phyloP scores from a whole-genome alignment of 2,797 vertebrate species.

The Bucorvus abyssinicus region DNA sequence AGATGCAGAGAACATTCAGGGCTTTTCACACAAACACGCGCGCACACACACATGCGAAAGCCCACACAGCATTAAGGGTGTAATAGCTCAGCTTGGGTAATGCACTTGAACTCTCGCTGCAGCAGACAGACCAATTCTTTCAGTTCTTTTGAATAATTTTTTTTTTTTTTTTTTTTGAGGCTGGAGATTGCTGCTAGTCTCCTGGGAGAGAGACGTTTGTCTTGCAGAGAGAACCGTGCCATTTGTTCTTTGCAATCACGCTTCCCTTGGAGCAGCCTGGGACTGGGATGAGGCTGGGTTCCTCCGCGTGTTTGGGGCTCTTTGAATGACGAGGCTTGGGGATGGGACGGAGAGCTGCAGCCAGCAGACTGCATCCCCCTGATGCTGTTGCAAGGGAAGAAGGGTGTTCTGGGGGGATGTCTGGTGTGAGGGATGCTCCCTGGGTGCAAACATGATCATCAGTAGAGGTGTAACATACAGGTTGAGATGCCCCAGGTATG shows the following conservation, averaged over 20 bases:
- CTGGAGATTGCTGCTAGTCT: constrained; percentile 35
- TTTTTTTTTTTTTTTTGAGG: background rate
- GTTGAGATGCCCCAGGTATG: background rate
- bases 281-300: background rate
- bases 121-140: constrained; percentile 50
- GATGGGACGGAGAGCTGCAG: background rate
- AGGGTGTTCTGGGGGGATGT: background rate
- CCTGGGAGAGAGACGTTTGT: constrained; percentile 2
- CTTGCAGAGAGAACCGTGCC: constrained; percentile 41
- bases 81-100: constrained; percentile 59
- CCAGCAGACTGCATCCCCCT: background rate
- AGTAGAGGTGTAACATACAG: accelerated
- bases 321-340: accelerated
- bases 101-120: constrained; percentile 28
- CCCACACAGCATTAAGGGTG: constrained; percentile 47
- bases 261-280: background rate
- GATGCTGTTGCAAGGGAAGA: background rate
- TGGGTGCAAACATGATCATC: background rate
- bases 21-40: background rate
- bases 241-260: constrained; percentile 48
- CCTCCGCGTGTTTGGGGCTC: background rate
- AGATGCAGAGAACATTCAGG: constrained; percentile 57
- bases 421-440: background rate
- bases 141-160: background rate
- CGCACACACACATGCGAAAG: background rate